These are phyloP conservation scores for Fringilla coelebs DNA, from an alignment of 2,797 vertebrate species.

Conservation along the genomic window DNA sequence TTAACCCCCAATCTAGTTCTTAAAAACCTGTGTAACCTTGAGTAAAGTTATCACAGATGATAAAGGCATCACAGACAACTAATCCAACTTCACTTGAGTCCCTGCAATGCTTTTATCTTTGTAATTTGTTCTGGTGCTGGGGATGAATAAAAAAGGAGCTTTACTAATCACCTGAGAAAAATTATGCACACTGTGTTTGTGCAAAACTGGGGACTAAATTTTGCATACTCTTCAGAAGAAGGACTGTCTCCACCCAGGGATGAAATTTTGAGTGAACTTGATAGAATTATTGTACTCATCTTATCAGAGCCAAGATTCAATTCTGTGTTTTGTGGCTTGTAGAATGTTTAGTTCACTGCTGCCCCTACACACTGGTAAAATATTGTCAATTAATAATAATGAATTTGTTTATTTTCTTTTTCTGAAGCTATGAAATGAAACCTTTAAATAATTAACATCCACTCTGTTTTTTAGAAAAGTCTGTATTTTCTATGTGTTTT, in stretches of 20 bases:
- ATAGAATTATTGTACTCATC: constrained; percentile 34
- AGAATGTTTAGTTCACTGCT: not conserved
- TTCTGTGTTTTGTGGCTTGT: not conserved
- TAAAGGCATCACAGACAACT: constrained; percentile 40
- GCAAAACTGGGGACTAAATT: not conserved
- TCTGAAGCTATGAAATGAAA: constrained; percentile 4
- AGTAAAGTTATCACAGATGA: constrained; percentile 42
- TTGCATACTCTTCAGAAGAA: not conserved
- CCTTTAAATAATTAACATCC: not conserved
- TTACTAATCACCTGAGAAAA: constrained; percentile 40
- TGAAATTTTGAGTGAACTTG: constrained; percentile 13
- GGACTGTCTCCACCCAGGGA: not conserved
- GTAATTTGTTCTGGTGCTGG: constrained; percentile 45
- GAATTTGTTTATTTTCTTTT: constrained; percentile 25
- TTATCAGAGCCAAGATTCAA: not conserved
- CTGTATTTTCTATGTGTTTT: not conserved
- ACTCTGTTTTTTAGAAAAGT: not conserved
- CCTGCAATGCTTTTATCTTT: constrained; percentile 43
- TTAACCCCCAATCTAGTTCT: not conserved
- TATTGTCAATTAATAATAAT: constrained; percentile 30
- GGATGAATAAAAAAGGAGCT: constrained; percentile 34
- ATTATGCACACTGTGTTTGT: not conserved
- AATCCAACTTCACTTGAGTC: constrained; percentile 38
- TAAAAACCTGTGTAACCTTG: constrained; percentile 38
- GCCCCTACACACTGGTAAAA: not conserved